These are phyloP conservation scores for Helostoma temminkii DNA, from an alignment of 2,797 vertebrate species.

Conservation along the genomic window DNA sequence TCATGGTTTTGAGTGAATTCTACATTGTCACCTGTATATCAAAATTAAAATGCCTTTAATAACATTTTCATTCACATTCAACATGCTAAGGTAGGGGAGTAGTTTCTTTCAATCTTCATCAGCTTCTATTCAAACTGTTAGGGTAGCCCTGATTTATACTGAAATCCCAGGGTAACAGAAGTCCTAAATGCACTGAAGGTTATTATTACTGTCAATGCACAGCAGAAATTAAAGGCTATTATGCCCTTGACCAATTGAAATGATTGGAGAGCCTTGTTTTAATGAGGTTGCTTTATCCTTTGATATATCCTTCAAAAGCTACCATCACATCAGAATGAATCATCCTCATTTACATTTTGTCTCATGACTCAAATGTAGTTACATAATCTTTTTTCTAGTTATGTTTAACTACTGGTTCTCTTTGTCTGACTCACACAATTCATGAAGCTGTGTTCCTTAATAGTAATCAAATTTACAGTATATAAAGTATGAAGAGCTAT, in stretches of 20 bases:
- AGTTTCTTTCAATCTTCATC: too few species aligned
- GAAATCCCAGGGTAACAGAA: neutral
- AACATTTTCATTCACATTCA: too few species aligned
- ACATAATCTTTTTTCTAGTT: constrained; percentile 4
- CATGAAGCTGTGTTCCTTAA: constrained; percentile 21
- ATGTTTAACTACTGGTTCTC: constrained; percentile 10
- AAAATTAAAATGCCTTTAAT: too few species aligned
- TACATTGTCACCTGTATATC: neutral
- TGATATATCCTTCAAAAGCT: neutral
- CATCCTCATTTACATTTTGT: neutral
- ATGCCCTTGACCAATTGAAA: neutral
- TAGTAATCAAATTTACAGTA: constrained; percentile 27
- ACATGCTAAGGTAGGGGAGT: too few species aligned
- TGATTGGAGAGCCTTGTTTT: neutral
- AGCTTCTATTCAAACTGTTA: too few species aligned
- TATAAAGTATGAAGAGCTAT: constrained; percentile 16
- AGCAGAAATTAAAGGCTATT: neutral
- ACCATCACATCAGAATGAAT: neutral
- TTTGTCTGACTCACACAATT: constrained; percentile 10
- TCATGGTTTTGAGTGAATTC: too few species aligned
- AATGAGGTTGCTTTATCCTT: neutral
- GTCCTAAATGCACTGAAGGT: neutral
- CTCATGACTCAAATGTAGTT: constrained; percentile 2
- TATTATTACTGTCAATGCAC: neutral
- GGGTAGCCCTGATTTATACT: too few species aligned